phyloP scores from a whole-genome alignment of 2,888 invertebrate genomes.

The Psylliodes chrysocephalus region DNA sequence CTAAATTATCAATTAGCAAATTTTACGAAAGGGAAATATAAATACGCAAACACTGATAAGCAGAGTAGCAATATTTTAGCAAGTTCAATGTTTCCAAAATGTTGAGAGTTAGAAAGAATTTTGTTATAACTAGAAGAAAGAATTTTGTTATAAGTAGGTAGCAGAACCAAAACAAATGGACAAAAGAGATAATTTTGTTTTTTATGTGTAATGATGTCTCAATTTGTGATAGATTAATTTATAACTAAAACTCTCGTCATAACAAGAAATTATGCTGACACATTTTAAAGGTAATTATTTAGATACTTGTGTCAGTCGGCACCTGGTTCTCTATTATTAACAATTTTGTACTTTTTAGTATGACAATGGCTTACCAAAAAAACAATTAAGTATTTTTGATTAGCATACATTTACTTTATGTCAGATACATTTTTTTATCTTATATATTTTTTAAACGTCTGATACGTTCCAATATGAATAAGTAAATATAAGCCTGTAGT shows the following conservation, averaged over 20 bases:
- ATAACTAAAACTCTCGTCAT: not conserved
- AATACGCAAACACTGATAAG: slow-evolving; percentile 24
- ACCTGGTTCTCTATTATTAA: slow-evolving; percentile 52
- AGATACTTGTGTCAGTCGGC: slow-evolving; percentile 57
- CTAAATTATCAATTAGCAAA: slow-evolving; percentile 6
- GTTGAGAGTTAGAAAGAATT: not conserved
- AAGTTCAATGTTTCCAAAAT: slow-evolving; percentile 17
- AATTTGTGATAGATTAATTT: not conserved
- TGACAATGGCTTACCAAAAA: not conserved
- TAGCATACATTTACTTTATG: not conserved
- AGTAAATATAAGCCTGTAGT: slow-evolving; percentile 7
- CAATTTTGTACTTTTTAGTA: slow-evolving; percentile 25
- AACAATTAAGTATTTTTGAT: not conserved
- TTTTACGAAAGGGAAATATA: slow-evolving; percentile 17
- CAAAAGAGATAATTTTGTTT: not conserved
- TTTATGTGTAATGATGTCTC: slow-evolving; percentile 2
- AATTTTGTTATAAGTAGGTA: not conserved
- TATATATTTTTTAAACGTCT: not conserved
- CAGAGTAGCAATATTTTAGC: slow-evolving; percentile 24
- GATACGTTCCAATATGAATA: not conserved
- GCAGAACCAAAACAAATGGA: not conserved
- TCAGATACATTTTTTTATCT: no score
- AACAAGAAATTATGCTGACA: slow-evolving; percentile 2
- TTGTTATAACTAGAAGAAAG: not conserved
- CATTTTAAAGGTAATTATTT: not conserved